These are phyloP conservation scores for Elysia chlorotica DNA, from an alignment of 1,140 invertebrate genomes.

Conservation along the genomic window DNA sequence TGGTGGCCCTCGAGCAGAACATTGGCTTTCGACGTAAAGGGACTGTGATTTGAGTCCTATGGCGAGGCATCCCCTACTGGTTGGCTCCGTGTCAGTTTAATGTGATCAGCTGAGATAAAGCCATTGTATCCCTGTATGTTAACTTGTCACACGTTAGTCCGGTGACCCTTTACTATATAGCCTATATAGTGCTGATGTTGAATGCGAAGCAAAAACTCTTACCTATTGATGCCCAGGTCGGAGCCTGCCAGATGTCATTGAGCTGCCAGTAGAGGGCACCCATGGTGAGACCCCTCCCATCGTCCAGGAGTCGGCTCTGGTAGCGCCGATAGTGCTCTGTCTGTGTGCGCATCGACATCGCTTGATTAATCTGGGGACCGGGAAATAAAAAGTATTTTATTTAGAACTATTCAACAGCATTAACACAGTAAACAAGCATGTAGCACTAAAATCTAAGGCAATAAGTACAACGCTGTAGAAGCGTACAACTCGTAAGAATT, in stretches of 20 bases:
- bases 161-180: not conserved
- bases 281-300: slow-evolving; percentile 71
- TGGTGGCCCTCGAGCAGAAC: too few species aligned
- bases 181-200: not conserved
- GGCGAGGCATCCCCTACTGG: too few species aligned
- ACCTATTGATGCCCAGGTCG: slow-evolving; percentile 79
- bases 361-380: slow-evolving; percentile 77
- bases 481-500: too few species aligned
- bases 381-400: not conserved
- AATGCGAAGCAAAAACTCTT: not conserved
- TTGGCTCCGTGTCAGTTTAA: too few species aligned
- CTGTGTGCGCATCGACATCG: slow-evolving; percentile 81
- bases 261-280: slow-evolving; percentile 99
- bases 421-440: too few species aligned
- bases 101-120: not conserved
- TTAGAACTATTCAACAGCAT: not conserved
- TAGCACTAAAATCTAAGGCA: too few species aligned
- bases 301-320: slow-evolving; percentile 56
- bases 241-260: slow-evolving; percentile 97
- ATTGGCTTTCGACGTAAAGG: too few species aligned
- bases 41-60: too few species aligned
- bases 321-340: slow-evolving; percentile 86
- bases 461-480: too few species aligned
- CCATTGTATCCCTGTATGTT: not conserved
- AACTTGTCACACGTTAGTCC: not conserved